These are phyloP conservation scores for Halocynthia roretzi DNA, from an alignment of 23 tunicate species.

Conservation along the genomic window DNA sequence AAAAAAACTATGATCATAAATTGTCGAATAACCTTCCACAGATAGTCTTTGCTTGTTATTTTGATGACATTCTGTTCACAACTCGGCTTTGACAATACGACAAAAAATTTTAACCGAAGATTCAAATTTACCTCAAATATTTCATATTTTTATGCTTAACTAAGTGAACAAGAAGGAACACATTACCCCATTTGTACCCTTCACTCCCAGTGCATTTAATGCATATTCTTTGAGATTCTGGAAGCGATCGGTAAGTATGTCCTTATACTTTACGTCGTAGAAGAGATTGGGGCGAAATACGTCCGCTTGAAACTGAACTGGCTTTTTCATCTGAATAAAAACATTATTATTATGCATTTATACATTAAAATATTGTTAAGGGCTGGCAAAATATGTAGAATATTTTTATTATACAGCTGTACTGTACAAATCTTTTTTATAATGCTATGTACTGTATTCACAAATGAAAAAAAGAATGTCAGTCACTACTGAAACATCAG, in stretches of 20 bases:
- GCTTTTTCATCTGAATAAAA: too few relatives aligned
- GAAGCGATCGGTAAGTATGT: conserved; percentile 46
- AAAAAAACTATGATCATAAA: background rate
- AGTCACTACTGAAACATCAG: too few relatives aligned
- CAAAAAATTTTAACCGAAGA: background rate
- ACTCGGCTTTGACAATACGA: background rate
- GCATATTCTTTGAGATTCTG: conserved; percentile 57
- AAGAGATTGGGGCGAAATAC: conserved; percentile 75
- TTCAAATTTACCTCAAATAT: background rate
- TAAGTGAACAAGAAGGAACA: background rate
- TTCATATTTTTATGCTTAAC: background rate
- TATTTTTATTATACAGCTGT: too few relatives aligned
- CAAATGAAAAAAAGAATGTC: too few relatives aligned
- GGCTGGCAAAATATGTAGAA: too few relatives aligned
- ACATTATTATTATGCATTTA: too few relatives aligned
- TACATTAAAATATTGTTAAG: too few relatives aligned
- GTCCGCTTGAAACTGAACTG: background rate
- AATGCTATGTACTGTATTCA: too few relatives aligned
- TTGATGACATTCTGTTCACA: background rate
- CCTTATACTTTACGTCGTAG: conserved; percentile 72
- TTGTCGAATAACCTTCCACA: too few relatives aligned
- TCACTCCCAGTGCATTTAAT: conserved; percentile 26
- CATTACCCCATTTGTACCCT: conserved; percentile 53
- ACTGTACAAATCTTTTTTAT: too few relatives aligned
- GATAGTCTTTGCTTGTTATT: background rate